These are phyloP conservation scores for Drosophila bifasciata DNA, from an alignment of 1,140 invertebrate genomes.

Conservation along the genomic window DNA sequence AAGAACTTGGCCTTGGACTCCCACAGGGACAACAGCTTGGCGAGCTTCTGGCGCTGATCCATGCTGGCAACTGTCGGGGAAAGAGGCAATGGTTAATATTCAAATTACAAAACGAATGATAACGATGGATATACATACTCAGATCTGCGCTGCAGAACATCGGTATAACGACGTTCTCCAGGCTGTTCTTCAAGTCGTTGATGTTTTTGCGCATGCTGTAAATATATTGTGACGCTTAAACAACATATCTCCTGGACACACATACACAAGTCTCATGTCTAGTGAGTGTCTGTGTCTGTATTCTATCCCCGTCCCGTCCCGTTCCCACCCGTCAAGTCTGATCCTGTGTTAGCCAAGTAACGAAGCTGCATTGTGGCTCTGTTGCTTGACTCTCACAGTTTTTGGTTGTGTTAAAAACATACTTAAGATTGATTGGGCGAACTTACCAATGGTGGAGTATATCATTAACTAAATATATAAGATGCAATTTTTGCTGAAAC, in stretches of 20 bases:
- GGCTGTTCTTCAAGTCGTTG: slow-evolving; percentile 94
- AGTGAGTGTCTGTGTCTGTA: neutral
- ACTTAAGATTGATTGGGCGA: slow-evolving; percentile 40
- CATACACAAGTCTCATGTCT: neutral
- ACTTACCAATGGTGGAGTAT: slow-evolving; percentile 98
- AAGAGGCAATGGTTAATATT: slow-evolving; percentile 1
- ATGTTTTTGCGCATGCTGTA: slow-evolving; percentile 96
- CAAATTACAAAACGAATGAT: neutral
- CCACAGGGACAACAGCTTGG: slow-evolving; percentile 96
- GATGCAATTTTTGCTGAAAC: slow-evolving; percentile 96
- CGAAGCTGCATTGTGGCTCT: neutral
- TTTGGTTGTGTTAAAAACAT: slow-evolving; percentile 18
- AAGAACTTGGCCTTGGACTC: slow-evolving; percentile 98
- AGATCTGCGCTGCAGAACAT: slow-evolving; percentile 97
- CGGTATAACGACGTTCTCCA: slow-evolving; percentile 97
- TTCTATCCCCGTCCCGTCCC: neutral
- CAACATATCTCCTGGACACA: slow-evolving; percentile 11
- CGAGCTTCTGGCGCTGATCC: slow-evolving; percentile 94
- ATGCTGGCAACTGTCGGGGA: slow-evolving; percentile 88
- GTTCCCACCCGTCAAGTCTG: neutral
- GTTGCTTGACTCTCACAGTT: slow-evolving; percentile 12
- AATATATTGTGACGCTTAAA: slow-evolving; percentile 66
- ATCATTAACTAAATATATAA: slow-evolving; percentile 99
- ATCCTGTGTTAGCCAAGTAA: slow-evolving; percentile 9
- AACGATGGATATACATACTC: slow-evolving; percentile 85